These are phyloP conservation scores for Drosophila pseudoobscura DNA, from an alignment of 1,140 invertebrate species.

Conservation along the genomic window DNA sequence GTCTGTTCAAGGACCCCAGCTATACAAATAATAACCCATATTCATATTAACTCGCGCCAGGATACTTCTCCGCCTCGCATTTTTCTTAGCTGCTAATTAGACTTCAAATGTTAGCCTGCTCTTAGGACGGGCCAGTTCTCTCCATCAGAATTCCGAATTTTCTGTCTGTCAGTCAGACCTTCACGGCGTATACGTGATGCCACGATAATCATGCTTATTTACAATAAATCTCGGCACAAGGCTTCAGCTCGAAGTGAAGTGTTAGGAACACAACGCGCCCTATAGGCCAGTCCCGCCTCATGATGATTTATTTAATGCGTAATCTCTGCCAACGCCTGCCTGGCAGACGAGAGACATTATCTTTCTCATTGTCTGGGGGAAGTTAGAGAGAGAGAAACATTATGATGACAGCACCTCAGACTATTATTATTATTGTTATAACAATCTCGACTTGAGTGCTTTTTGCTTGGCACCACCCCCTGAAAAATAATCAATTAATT, in stretches of 20 bases:
- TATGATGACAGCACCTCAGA: slow-evolving; percentile 72
- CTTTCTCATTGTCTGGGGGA: too few relatives aligned
- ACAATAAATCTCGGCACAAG: slow-evolving; percentile 70
- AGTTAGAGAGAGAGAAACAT: slow-evolving; percentile 42
- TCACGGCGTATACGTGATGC: slow-evolving; percentile 75
- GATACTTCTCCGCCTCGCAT: not conserved
- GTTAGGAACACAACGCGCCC: slow-evolving; percentile 61
- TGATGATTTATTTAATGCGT: slow-evolving; percentile 80
- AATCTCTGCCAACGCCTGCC: slow-evolving; percentile 63
- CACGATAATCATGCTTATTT: slow-evolving; percentile 80
- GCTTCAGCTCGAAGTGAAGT: slow-evolving; percentile 59
- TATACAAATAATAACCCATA: slow-evolving; percentile 11
- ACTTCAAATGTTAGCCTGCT: slow-evolving; percentile 24
- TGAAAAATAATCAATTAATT: slow-evolving; percentile 74
- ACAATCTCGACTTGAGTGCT: slow-evolving; percentile 55
- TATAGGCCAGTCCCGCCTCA: slow-evolving; percentile 19
- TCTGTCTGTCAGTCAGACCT: not conserved
- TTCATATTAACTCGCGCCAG: not conserved
- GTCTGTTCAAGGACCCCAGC: not conserved
- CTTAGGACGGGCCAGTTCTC: not conserved
- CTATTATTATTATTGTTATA: slow-evolving; percentile 58
- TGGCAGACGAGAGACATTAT: slow-evolving; percentile 25
- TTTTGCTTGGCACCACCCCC: slow-evolving; percentile 40
- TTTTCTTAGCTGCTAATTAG: slow-evolving; percentile 29
- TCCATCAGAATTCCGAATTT: slow-evolving; percentile 1